Evolutionary conservation across 2,888 invertebrate genomes (phyloP).

Genomic region (Ditylenchus weischeri): DNA sequence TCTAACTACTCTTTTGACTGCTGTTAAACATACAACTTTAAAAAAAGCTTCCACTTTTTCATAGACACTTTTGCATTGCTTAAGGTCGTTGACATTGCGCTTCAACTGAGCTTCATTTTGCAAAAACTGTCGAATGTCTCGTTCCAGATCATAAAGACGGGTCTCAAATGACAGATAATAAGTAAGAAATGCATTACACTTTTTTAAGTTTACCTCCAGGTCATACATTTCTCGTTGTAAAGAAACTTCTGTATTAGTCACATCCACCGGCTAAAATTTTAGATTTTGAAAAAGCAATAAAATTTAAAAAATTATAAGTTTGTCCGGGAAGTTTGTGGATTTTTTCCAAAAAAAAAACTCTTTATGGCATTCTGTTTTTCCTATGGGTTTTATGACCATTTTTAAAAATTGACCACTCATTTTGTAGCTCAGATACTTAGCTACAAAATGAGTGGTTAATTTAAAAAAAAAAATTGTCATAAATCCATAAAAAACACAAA

Average conservation of each 20-base stretch:
- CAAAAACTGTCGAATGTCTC: slow-evolving; percentile 50
- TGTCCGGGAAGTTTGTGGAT: too few species aligned
- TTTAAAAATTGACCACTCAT: too few species aligned
- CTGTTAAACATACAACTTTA: slow-evolving; percentile 37
- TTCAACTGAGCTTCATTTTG: slow-evolving; percentile 49
- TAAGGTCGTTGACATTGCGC: slow-evolving; percentile 49
- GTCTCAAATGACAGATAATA: slow-evolving; percentile 17
- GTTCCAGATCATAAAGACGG: slow-evolving; percentile 46
- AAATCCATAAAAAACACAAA: too few species aligned
- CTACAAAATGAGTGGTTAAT: too few species aligned
- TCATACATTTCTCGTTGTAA: slow-evolving; percentile 97
- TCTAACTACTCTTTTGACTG: too few species aligned
- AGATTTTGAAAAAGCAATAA: not conserved
- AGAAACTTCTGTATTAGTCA: slow-evolving; percentile 72
- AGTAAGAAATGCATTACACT: not conserved
- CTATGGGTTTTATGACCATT: too few species aligned
- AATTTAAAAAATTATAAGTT: too few species aligned
- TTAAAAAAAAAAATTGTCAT: too few species aligned
- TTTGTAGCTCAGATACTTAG: too few species aligned
- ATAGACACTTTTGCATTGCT: slow-evolving; percentile 53
- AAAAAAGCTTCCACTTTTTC: slow-evolving; percentile 56
- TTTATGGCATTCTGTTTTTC: too few species aligned
- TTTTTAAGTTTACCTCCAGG: slow-evolving; percentile 70
- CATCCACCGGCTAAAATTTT: slow-evolving; percentile 65
- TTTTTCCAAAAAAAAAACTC: too few species aligned